Percentiles rank a stretch among this genome's conserved stretches.
Conservation (phyloP, 1,140 invertebrate genomes). For the Drosophila lacteicornis region DNA sequence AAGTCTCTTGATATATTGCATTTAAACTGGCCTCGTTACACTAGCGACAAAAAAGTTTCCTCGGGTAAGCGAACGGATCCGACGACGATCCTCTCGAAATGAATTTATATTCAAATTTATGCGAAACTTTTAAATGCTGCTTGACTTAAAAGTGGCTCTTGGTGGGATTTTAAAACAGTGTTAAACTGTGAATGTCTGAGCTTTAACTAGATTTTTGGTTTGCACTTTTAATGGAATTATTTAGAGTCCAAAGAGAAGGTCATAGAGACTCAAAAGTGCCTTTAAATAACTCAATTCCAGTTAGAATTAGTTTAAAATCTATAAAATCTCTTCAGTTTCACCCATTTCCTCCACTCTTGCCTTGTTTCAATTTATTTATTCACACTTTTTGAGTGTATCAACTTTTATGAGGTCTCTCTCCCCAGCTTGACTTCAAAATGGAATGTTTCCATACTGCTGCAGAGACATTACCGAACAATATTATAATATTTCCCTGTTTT, state of each 20-base stretch:
- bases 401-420: constrained; percentile 12
- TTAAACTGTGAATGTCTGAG: constrained; percentile 7
- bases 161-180: background rate
- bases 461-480: constrained; percentile 30
- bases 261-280: too few relatives aligned
- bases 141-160: constrained; percentile 11
- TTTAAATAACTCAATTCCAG: background rate
- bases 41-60: constrained; percentile 57
- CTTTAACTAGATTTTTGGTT: constrained; percentile 3
- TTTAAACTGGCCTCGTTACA: constrained; percentile 66
- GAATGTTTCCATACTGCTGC: constrained; percentile 9
- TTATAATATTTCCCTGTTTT: constrained; percentile 50
- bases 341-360: background rate
- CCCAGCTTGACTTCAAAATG: background rate
- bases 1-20: constrained; percentile 65
- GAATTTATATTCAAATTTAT: constrained; percentile 61
- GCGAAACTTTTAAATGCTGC: constrained; percentile 40
- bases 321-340: background rate
- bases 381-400: constrained; percentile 3
- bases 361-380: constrained; percentile 7
- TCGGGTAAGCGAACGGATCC: constrained; percentile 9
- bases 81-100: constrained; percentile 22
- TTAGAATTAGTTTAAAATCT: background rate
- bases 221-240: background rate
- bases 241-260: background rate